These are phyloP conservation scores for Dendrophyllia cribrosa DNA, from an alignment of 64 coral and sea anemone genomes.

Conservation along the genomic window DNA sequence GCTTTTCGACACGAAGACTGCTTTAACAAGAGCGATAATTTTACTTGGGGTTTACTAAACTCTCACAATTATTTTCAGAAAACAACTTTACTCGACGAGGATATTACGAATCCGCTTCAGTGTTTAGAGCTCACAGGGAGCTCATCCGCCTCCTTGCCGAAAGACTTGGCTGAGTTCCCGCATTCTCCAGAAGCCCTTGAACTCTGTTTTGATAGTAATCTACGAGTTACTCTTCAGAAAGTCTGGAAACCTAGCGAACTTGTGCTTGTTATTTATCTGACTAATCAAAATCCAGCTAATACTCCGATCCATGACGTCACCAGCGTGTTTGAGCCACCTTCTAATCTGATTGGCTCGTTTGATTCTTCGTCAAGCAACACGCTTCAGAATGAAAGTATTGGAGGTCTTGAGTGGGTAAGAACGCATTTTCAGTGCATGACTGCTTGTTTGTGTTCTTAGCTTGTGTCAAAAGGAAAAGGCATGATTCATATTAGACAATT, in stretches of 20 bases:
- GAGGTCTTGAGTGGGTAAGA: conserved; percentile 72
- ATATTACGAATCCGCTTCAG: neutral
- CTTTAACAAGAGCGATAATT: no score
- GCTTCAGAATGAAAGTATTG: conserved; percentile 57
- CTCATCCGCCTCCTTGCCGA: conserved; percentile 21
- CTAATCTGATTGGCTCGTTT: conserved; percentile 70
- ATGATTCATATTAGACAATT: neutral
- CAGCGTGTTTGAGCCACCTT: conserved; percentile 74
- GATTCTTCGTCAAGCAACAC: conserved; percentile 57
- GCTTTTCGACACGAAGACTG: no score
- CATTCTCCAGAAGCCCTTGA: conserved; percentile 59
- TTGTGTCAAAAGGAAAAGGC: neutral
- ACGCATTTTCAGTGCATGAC: neutral
- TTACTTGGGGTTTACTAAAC: no score
- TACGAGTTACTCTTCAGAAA: conserved; percentile 84
- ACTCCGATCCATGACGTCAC: conserved; percentile 68
- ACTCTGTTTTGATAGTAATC: conserved; percentile 71
- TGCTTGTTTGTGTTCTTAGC: neutral
- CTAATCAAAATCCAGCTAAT: conserved; percentile 81
- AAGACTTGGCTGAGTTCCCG: conserved; percentile 48
- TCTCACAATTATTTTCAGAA: neutral
- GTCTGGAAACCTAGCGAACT: conserved; percentile 90
- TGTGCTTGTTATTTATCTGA: conserved; percentile 74
- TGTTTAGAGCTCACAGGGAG: conserved; percentile 25
- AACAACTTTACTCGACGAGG: conserved; percentile 40